A percentile compares a stretch with the other conserved stretches of the same genome.
phyloP scores from a whole-genome alignment of 2,888 invertebrate genomes.

The Limenitis camilla region DNA sequence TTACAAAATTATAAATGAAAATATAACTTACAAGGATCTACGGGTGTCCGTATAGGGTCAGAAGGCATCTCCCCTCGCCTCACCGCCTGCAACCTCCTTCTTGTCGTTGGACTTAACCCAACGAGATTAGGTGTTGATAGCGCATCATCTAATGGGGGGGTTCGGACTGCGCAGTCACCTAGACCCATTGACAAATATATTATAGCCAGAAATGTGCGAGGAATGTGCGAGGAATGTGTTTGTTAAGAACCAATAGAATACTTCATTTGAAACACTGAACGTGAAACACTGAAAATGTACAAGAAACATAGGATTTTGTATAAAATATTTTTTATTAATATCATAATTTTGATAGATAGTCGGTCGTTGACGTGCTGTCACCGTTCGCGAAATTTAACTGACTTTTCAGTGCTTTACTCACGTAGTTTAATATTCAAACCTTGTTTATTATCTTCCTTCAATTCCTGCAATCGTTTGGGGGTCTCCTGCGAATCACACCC shows the following conservation, averaged over 20 bases:
- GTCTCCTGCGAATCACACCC: conserved; percentile 62
- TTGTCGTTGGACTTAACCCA: conserved; percentile 51
- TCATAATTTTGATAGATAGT: too few relatives aligned
- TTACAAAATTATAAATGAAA: too few relatives aligned
- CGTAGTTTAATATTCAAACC: conserved; percentile 35
- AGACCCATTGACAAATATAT: neutral
- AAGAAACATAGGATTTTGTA: too few relatives aligned
- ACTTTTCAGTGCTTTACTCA: too few relatives aligned
- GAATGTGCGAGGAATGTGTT: too few relatives aligned
- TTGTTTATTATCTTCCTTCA: conserved; percentile 39
- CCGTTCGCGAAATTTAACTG: too few relatives aligned
- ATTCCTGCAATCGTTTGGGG: conserved; percentile 44
- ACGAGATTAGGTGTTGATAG: conserved; percentile 55
- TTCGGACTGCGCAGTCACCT: conserved; percentile 34
- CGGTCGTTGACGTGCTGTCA: too few relatives aligned
- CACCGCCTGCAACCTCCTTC: conserved; percentile 54
- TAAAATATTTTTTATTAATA: too few relatives aligned
- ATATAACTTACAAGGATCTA: conserved; percentile 52
- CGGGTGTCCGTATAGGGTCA: conserved; percentile 56
- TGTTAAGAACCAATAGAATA: too few relatives aligned
- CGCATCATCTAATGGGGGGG: conserved; percentile 58
- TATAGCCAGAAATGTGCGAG: too few relatives aligned
- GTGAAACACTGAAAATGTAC: too few relatives aligned
- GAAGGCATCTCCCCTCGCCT: conserved; percentile 62
- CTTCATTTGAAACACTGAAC: too few relatives aligned